A percentile compares a stretch with the other conserved stretches of the same genome.
phyloP scores from a whole-genome alignment of 2,797 vertebrate genomes.

The Hoplostethus atlanticus region DNA sequence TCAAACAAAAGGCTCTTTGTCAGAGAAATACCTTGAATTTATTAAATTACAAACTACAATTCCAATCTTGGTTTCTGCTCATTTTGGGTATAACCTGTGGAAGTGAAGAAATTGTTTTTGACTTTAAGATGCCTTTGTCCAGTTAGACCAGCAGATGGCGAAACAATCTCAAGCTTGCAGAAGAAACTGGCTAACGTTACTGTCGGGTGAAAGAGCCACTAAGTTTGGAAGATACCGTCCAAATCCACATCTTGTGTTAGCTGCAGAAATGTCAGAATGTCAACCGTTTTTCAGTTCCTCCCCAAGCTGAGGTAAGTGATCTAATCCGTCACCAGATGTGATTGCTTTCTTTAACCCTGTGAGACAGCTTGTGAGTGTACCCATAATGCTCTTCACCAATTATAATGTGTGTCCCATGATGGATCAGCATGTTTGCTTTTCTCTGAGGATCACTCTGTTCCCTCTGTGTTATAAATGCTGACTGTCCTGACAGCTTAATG shows the following conservation, averaged over 20 bases:
- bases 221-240: neutral
- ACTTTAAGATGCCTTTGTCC: neutral
- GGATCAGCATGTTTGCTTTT: constrained; percentile 42
- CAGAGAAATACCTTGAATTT: too few species aligned
- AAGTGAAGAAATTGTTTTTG: too few species aligned
- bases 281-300: neutral
- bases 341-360: neutral
- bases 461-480: constrained; percentile 18
- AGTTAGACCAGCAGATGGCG: constrained; percentile 17
- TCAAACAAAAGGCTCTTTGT: too few species aligned
- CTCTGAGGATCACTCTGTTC: constrained; percentile 24
- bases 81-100: too few species aligned
- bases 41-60: too few species aligned
- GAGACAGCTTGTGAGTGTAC: neutral
- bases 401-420: neutral
- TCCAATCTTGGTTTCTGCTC: too few species aligned
- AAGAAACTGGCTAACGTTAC: neutral
- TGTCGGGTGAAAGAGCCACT: too few species aligned
- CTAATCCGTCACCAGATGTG: neutral
- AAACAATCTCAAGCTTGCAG: constrained; percentile 14
- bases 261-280: neutral
- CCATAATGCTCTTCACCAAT: constrained; percentile 16
- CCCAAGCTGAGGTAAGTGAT: neutral
- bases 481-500: neutral
- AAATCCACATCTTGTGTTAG: neutral